Base-by-base conservation (phyloP, 2,797 vertebrate species). In the Loris lydekkerianus region DNA sequence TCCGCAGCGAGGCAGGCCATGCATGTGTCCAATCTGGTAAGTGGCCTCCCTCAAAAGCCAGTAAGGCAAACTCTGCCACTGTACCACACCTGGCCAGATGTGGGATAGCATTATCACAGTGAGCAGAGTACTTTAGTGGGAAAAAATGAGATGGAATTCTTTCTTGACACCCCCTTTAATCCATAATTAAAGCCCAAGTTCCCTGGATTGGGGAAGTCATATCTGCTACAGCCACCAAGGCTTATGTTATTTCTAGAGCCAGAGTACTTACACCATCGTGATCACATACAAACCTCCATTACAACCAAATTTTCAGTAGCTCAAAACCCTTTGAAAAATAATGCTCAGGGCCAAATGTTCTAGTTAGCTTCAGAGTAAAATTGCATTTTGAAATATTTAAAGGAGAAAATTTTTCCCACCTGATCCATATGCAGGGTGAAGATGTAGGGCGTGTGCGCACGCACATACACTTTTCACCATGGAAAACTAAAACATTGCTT, bases 221-320 rank as follows among this genome's bases (percentile, higher is more conserved):
- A 91, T 75, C 96, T 10, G 0, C 53, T 60, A 69, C 67, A 97
- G 88, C 20, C 95, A 92, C 86, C 97, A 84, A 89, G 97, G 73
- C 85, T 78, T 53, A 80, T 94, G 58, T 97, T 98, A 95, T 97
- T 98, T 97, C 95, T 97, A 94, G 93, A 92, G 86, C 40, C n/a
- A 40, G 63, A 78, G 49, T 61, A 72, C 58, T 69, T 91, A 56
- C 27, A 56, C 88, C 46, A 69, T 77, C 40, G 3, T 3, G 37
- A 40, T 27, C 75, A 61, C 75, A 61, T 58, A 77, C 53, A 46
- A 72, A 89, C 49, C 72, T 70, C 72, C 76, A 88, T 82, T 78
- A 40, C 27, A 81, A 58, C n/a, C 70, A 77, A 25, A 31, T 40
- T 94, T 93, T 86, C 34, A 46, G 84, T 80, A 82, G 89, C 81